Percentiles rank a stretch among this genome's conserved stretches.
These are phyloP conservation scores for Scrobipalpa costella DNA, from an alignment of 2,888 invertebrate genomes.

Conservation along the genomic window DNA sequence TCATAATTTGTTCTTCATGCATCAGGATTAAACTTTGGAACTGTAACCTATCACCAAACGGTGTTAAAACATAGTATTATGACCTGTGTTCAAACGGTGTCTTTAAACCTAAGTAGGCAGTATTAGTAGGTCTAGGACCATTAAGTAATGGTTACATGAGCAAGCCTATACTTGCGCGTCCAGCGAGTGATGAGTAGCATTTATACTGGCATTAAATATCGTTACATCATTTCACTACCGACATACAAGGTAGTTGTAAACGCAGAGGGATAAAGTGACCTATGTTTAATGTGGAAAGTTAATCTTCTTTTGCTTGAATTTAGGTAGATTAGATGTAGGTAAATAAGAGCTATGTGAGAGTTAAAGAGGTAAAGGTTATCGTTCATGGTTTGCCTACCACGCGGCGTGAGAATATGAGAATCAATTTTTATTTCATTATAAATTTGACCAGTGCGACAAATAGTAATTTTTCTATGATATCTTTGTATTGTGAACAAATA, in stretches of 20 bases:
- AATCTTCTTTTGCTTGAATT: too few species aligned
- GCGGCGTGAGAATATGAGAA: too few species aligned
- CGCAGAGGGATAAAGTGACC: not conserved
- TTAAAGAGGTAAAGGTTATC: too few species aligned
- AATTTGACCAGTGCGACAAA: too few species aligned
- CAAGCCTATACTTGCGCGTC: conserved; percentile 4
- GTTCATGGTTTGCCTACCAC: too few species aligned
- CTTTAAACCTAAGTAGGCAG: not conserved
- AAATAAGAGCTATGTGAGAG: too few species aligned
- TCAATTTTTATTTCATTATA: too few species aligned
- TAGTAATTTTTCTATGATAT: too few species aligned
- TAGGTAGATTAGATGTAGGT: too few species aligned
- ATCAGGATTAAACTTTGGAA: not conserved
- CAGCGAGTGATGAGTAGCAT: conserved; percentile 8
- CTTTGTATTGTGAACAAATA: too few species aligned
- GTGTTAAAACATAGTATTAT: not conserved
- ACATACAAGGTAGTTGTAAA: not conserved
- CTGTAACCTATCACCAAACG: not conserved
- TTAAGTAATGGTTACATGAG: conserved; percentile 17
- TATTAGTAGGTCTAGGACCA: conserved; percentile 19
- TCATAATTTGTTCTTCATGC: not conserved
- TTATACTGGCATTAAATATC: conserved; percentile 9
- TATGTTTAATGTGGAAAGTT: too few species aligned
- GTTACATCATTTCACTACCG: conserved; percentile 10
- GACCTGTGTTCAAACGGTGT: not conserved